Base-by-base conservation (phyloP, 2,113 vertebrate species). In the Zingel zingel region DNA sequence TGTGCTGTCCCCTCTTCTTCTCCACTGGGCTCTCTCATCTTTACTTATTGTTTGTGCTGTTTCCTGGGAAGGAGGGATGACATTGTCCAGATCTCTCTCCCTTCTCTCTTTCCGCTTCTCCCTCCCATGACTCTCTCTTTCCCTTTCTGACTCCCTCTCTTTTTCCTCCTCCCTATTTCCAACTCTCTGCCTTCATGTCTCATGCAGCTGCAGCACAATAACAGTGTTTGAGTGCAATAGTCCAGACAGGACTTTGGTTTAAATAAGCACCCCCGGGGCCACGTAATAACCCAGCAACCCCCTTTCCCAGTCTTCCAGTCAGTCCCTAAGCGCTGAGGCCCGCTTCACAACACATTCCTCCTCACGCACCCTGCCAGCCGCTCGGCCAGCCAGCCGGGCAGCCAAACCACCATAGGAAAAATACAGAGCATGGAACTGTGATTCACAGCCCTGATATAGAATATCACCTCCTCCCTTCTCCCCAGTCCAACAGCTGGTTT, bases 391-490 rank as follows among this genome's bases (percentile, higher is more conserved):
- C 78, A 78, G 77, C 75, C 80, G 80, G 85, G 19, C 85, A 82
- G 92, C 89, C 89, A 93, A 91, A 93, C 91, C 90, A 77, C 82
- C 86, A 81, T 73, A 82, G 92, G 93, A 93, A 94, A 94, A 94
- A 94, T 89, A 88, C 91, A 90, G 90, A 91, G 91, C 91, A 91
- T 90, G 92, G 92, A 94, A 87, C 92, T 84, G 90, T 94, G 95
- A 95, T 92, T 94, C 94, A 95, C 87, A 90, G 86, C 78, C 90
- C 91, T 93, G 93, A 94, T 93, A 94, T 93, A 94, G 89, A 91
- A 92, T 87, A 90, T 85, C 91, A 88, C 90, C 91, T 85, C 90
- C 89, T 87, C 90, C 90, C 81, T 77, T 86, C 76, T 84, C 88
- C 84, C 21, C 67, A 66, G 57, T 82, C 86, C 86, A 93, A 94